A percentile compares a stretch with the other conserved stretches of the same genome.
phyloP scores from a whole-genome alignment of 2,888 invertebrate genomes.

The Nebria brevicollis region DNA sequence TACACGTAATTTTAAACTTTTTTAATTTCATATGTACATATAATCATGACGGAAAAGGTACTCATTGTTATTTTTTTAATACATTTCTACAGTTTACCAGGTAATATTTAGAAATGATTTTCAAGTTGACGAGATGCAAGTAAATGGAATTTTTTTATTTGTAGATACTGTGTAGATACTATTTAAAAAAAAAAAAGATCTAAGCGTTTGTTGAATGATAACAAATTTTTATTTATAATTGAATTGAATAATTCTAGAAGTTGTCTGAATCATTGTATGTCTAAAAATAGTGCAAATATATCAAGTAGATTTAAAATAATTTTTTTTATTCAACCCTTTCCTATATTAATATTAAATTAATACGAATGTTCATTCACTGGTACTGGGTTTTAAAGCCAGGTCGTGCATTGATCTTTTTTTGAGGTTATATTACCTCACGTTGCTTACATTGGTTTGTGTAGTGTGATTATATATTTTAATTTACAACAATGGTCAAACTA shows the following conservation, averaged over 20 bases:
- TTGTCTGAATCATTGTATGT: slow-evolving; percentile 45
- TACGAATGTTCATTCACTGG: too few relatives aligned
- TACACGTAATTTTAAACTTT: slow-evolving; percentile 39
- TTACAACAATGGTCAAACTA: slow-evolving; percentile 10
- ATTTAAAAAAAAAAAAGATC: neutral
- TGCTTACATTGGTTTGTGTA: neutral
- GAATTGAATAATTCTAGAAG: slow-evolving; percentile 41
- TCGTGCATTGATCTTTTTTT: too few relatives aligned
- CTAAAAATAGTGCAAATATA: slow-evolving; percentile 42
- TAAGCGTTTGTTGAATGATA: slow-evolving; percentile 32
- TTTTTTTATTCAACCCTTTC: neutral
- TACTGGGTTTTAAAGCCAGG: too few relatives aligned
- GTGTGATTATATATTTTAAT: neutral
- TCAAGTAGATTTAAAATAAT: slow-evolving; percentile 36
- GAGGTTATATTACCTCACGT: too few relatives aligned
- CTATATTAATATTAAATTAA: too few relatives aligned
- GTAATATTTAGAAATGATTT: slow-evolving; percentile 3
- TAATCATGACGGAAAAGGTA: slow-evolving; percentile 41
- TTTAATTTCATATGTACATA: slow-evolving; percentile 43
- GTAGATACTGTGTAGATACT: slow-evolving; percentile 35
- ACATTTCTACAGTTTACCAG: slow-evolving; percentile 46
- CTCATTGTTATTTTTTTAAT: slow-evolving; percentile 47
- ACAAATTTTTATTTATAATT: slow-evolving; percentile 38
- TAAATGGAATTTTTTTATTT: slow-evolving; percentile 32
- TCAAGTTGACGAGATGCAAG: slow-evolving; percentile 18